Conservation (phyloP, 2,113 vertebrate genomes). For the Brachypodius melanocephalos region DNA sequence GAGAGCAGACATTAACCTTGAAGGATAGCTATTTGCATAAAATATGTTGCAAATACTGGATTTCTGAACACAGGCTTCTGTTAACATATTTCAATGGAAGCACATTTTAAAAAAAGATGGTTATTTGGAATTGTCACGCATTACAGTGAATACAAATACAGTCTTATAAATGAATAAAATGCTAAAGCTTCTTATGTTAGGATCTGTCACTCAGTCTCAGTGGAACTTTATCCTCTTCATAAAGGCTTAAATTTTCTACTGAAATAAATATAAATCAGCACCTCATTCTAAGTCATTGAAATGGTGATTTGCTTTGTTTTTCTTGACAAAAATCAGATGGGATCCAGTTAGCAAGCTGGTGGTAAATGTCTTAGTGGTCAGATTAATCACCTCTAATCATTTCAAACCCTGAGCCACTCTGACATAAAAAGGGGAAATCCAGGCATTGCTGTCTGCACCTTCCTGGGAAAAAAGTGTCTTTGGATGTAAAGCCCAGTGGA, state of each 20-base stretch:
- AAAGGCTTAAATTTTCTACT: slow-evolving; percentile 52
- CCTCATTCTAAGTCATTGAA: slow-evolving; percentile 2
- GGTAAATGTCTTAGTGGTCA: not conserved
- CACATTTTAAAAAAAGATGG: not conserved
- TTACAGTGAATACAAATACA: slow-evolving; percentile 57
- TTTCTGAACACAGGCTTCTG: slow-evolving; percentile 9
- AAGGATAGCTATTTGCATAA: not conserved
- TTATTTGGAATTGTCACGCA: slow-evolving; percentile 44
- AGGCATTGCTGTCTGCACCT: not conserved
- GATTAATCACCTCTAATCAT: slow-evolving; percentile 21
- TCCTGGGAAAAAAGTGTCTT: not conserved
- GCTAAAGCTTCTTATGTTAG: slow-evolving; percentile 52
- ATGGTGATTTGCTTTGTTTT: slow-evolving; percentile 18
- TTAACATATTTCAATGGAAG: slow-evolving; percentile 33
- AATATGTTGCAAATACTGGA: slow-evolving; percentile 6
- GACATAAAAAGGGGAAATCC: not conserved
- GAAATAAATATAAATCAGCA: slow-evolving; percentile 36
- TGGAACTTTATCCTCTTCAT: slow-evolving; percentile 8
- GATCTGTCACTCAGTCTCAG: slow-evolving; percentile 58
- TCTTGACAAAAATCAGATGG: slow-evolving; percentile 5
- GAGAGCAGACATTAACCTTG: not conserved
- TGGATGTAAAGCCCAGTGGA: not conserved
- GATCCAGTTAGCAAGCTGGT: not conserved
- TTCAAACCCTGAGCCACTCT: not conserved
- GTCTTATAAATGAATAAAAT: slow-evolving; percentile 56